These are phyloP conservation scores for Sanderia malayensis DNA, from an alignment of 30 jellyfish, hydroid and myxozoan species.

Conservation along the genomic window DNA sequence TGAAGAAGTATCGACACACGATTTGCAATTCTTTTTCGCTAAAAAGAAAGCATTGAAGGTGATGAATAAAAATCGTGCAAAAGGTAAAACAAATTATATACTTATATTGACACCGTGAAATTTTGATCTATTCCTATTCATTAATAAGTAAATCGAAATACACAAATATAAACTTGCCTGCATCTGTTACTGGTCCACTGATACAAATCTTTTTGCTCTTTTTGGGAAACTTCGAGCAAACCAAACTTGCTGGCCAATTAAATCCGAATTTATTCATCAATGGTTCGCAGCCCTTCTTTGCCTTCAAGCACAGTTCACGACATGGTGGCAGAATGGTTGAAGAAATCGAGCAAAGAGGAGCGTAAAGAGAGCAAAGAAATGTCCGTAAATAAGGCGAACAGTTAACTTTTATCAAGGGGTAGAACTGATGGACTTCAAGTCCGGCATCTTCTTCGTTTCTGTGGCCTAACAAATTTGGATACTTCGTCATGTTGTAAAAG, in stretches of 20 bases:
- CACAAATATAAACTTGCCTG: no score
- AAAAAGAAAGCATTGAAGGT: constrained; percentile 5
- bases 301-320: constrained; percentile 70
- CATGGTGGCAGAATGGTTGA: constrained; percentile 73
- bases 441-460: constrained; percentile 87
- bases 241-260: constrained; percentile 71
- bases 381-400: constrained; percentile 67
- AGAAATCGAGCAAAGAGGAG: constrained; percentile 69
- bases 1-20: constrained; percentile 12
- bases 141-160: no score
- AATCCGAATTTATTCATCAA: constrained; percentile 63
- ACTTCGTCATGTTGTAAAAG: constrained; percentile 76
- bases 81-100: no score
- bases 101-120: no score
- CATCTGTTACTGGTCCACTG: no score
- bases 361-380: constrained; percentile 73
- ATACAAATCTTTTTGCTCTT: no score
- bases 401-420: constrained; percentile 62
- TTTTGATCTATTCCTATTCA: no score
- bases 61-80: no score
- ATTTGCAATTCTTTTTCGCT: constrained; percentile 19
- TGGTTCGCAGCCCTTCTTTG: constrained; percentile 59
- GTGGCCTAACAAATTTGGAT: constrained; percentile 70
- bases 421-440: constrained; percentile 59
- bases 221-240: constrained; percentile 64